These are phyloP conservation scores for Euzophera pinguis DNA, from an alignment of 2,888 invertebrate species.

Conservation along the genomic window DNA sequence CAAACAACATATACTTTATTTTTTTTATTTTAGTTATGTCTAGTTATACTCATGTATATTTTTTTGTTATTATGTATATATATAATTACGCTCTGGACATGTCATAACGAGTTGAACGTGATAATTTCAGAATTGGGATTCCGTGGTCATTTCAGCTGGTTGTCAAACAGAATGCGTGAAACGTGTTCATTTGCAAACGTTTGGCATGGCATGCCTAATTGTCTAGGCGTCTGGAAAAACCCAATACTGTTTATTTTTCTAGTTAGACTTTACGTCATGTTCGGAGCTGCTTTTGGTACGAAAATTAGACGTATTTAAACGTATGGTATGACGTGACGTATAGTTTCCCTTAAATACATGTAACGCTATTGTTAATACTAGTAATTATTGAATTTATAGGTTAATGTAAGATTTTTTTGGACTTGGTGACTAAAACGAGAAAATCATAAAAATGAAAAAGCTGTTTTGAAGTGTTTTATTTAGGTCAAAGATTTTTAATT, in stretches of 20 bases:
- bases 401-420: no score
- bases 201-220: background rate
- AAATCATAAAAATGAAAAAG: no score
- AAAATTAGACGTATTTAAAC: no score
- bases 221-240: background rate
- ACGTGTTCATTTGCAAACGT: conserved; percentile 1
- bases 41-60: background rate
- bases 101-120: background rate
- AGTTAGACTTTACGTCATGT: background rate
- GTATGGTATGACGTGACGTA: no score
- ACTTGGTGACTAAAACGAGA: no score
- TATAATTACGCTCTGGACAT: background rate
- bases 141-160: background rate
- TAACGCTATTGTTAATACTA: no score
- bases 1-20: background rate
- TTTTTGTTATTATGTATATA: background rate
- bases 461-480: no score
- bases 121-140: background rate
- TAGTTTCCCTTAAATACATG: no score
- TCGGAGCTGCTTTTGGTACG: no score
- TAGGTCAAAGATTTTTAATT: background rate
- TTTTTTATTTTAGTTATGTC: conserved; percentile 7
- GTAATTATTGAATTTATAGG: no score
- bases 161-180: background rate
- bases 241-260: background rate